Conservation (phyloP, 2,797 vertebrate genomes). For the Cyprinella venusta region DNA sequence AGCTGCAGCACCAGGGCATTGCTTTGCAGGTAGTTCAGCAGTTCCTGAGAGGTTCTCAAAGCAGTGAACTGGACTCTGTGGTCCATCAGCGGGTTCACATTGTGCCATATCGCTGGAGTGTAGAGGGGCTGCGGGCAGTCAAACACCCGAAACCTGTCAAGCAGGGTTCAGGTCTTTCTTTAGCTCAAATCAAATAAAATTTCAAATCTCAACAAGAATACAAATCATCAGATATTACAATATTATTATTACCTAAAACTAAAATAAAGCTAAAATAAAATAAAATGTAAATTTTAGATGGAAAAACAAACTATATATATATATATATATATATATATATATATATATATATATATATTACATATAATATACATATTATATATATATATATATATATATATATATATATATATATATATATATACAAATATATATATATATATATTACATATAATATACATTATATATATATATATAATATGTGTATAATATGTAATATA, state of each 20-base stretch:
- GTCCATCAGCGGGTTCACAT: constrained; percentile 81
- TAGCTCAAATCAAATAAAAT: neutral
- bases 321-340: no score
- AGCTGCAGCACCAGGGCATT: constrained; percentile 87
- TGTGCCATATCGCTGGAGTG: constrained; percentile 84
- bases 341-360: no score
- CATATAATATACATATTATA: no score
- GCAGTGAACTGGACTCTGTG: constrained; percentile 82
- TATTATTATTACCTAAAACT: neutral
- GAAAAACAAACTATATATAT: neutral
- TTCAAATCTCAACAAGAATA: neutral
- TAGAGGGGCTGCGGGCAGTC: constrained; percentile 80
- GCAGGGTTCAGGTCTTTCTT: constrained; percentile 2
- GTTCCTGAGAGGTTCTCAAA: constrained; percentile 76
- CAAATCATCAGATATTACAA: neutral
- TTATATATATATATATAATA: no score
- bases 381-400: no score
- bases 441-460: no score
- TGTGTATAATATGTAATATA: no score
- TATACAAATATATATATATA: no score
- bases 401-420: no score
- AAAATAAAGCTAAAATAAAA: neutral
- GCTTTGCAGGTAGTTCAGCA: constrained; percentile 86
- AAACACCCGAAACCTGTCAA: constrained; percentile 82
- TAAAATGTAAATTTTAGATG: neutral